A percentile compares a stretch with the other conserved stretches of the same genome.
These are phyloP conservation scores for Cordilura impudica DNA, from an alignment of 2,888 invertebrate species.

Conservation along the genomic window DNA sequence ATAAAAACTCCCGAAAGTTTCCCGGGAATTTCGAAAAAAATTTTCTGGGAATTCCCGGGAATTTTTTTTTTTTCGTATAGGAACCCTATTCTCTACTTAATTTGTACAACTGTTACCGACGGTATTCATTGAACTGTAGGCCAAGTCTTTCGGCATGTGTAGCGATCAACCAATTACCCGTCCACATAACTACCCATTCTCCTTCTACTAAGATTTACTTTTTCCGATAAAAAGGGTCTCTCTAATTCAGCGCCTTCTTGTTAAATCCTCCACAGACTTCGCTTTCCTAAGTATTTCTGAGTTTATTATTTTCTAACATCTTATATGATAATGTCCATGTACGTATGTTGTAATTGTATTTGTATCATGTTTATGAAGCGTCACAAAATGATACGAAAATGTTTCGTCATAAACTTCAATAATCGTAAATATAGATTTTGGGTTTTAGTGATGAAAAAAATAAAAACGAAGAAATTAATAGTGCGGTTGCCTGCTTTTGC, in stretches of 20 bases:
- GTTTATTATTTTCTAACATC: constrained; percentile 49
- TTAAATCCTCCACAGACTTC: neutral
- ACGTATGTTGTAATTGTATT: constrained; percentile 6
- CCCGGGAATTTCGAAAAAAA: no score
- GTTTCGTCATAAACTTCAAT: constrained; percentile 68
- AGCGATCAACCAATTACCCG: no score
- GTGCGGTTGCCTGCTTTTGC: constrained; percentile 52
- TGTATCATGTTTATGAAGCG: constrained; percentile 62
- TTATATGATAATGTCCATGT: neutral
- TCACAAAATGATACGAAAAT: constrained; percentile 67
- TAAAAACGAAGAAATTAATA: constrained; percentile 61
- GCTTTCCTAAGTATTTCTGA: neutral
- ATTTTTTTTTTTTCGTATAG: no score
- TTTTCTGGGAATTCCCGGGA: no score
- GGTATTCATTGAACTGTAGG: no score
- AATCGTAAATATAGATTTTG: constrained; percentile 68
- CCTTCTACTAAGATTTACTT: no score
- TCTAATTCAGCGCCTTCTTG: neutral
- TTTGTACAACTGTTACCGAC: no score
- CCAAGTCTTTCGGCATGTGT: no score
- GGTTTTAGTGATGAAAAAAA: constrained; percentile 54
- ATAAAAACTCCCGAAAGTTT: no score
- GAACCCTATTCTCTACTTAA: no score
- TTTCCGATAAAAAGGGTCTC: neutral
- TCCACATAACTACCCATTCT: no score